Conservation (phyloP, 1,140 invertebrate genomes). For the Drosophila pandora region DNA sequence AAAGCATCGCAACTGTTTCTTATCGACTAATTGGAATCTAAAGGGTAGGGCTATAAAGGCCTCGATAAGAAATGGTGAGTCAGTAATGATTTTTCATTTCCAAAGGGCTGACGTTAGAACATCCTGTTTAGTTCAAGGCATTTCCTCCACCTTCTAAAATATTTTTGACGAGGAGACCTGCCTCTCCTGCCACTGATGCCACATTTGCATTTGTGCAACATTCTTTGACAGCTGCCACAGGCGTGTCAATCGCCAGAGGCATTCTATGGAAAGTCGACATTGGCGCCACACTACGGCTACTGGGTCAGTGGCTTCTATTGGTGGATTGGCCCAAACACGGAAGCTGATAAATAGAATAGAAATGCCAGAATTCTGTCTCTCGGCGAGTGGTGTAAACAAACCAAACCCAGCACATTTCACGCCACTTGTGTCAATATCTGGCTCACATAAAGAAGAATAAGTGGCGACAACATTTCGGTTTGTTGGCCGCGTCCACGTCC, state of each 20-base stretch:
- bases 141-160: background rate
- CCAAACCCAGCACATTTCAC: constrained; percentile 42
- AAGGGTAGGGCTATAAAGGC: background rate
- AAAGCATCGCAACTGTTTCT: background rate
- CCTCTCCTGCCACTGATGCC: constrained; percentile 1
- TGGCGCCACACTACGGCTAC: constrained; percentile 48
- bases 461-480: constrained; percentile 9
- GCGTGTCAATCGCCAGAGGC: constrained; percentile 55
- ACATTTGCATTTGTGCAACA: constrained; percentile 45
- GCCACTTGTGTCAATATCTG: constrained; percentile 74
- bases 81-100: too few relatives aligned
- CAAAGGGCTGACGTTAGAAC: constrained; percentile 4
- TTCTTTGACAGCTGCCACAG: constrained; percentile 67
- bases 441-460: constrained; percentile 18
- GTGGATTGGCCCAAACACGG: constrained; percentile 54
- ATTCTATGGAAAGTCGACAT: constrained; percentile 27
- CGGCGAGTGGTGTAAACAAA: constrained; percentile 47
- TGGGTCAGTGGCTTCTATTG: constrained; percentile 23
- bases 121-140: background rate
- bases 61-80: background rate
- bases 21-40: constrained; percentile 3
- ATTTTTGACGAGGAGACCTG: too few relatives aligned
- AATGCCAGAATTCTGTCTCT: constrained; percentile 36
- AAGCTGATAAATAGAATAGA: constrained; percentile 42
- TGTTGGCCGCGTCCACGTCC: background rate